Evolutionary conservation across 2,888 invertebrate genomes (phyloP), one percentile per base, ranked within the genome.

Genomic region (Scaptomyza caliginosa): DNA sequence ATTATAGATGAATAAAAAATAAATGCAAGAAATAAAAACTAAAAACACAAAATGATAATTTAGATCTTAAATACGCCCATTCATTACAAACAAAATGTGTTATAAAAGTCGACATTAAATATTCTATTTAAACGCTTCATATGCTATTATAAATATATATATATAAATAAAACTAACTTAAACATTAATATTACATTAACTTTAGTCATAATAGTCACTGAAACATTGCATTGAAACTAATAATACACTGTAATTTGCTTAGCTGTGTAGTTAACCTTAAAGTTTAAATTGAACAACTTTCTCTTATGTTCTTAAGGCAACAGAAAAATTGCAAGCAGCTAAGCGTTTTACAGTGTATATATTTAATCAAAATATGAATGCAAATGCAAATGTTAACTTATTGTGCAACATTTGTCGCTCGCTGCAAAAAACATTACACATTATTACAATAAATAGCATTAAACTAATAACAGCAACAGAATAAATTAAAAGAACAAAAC

Each of bases 191-290:
- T 52, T 54, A 65, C 74, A 81, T 84, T 81, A 84, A 71, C 63
- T 81, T 81, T 81, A 81, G 81, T 81, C 85, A 78, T 81, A 78
- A 81, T 82, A 81, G 81, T 81, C 81, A 81, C 69, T 67, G 78
- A 73, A 32, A 73, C 67, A 64, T 58, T 74, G 52, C 42, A 59
- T 65, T 56, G 50, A 59, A 39, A 58, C 39, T 23, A 16, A 24
- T 54, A 60, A 57, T 48, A 51, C 46, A 46, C 19, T 46, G 32
- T 46, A 46, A 32, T 32, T 46, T 10, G 46, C 32, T 21, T 13
- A 16, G 21, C 19, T 13, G 6, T 32, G n/a, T n/a, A n/a, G n/a
- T 26, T 11, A 13, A 43, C 5, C 7, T 17, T 16, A 11, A 8
- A 5, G 5, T 24, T 26, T 1, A 26, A n/a, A n/a, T n/a, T n/a